phyloP scores from a whole-genome alignment of 2,113 vertebrate species.

The Dipodomys stephensi region DNA sequence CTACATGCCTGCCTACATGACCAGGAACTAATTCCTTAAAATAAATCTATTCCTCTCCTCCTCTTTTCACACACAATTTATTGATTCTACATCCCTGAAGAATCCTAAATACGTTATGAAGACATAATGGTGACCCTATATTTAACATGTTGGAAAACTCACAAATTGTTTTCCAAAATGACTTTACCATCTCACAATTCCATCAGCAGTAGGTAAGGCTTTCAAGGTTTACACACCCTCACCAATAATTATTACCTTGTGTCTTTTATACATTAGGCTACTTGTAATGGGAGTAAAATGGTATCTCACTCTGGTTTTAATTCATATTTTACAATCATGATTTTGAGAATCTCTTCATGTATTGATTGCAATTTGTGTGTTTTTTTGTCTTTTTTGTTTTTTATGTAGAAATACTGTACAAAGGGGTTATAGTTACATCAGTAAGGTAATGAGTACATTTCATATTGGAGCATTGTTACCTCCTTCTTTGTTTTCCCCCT shows the following conservation, averaged over 20 bases:
- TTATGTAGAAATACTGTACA: too few species aligned
- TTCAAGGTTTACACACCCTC: neutral
- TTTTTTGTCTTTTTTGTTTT: neutral
- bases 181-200: neutral
- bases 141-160: slow-evolving; percentile 22
- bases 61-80: neutral
- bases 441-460: too few species aligned
- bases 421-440: too few species aligned
- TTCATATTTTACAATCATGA: neutral
- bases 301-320: neutral
- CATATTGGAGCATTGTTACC: too few species aligned
- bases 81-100: slow-evolving; percentile 7
- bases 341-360: slow-evolving; percentile 7
- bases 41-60: neutral
- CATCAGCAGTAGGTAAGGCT: neutral
- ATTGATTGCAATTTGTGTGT: neutral
- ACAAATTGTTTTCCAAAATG: slow-evolving; percentile 1
- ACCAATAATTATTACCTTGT: neutral
- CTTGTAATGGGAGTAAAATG: neutral
- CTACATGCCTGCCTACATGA: neutral
- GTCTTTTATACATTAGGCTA: neutral
- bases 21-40: slow-evolving; percentile 41
- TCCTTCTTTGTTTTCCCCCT: too few species aligned
- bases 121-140: neutral
- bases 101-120: neutral